Percentiles rank a stretch among this genome's conserved stretches.
phyloP scores from a whole-genome alignment of 2,797 vertebrate genomes.

The Molossus molossus region DNA sequence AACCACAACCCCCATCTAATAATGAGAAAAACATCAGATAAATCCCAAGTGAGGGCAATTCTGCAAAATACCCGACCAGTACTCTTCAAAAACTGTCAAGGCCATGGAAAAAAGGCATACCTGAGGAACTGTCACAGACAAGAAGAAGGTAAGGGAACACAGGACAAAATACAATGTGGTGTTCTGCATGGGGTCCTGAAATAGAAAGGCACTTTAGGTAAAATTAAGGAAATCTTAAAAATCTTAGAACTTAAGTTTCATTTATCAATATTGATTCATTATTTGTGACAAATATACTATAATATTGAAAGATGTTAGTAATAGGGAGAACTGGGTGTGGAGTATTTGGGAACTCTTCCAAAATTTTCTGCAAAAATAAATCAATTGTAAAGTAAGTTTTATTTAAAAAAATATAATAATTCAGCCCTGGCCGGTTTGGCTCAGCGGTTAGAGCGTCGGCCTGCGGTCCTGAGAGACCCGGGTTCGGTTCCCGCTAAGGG shows the following conservation, averaged over 20 bases:
- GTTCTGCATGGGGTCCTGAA: neutral
- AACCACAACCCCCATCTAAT: neutral
- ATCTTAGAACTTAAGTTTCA: neutral
- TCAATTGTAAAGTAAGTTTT: neutral
- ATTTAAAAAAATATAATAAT: neutral
- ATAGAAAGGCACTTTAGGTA: neutral
- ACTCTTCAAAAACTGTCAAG: neutral
- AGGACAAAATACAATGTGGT: neutral
- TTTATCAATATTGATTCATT: neutral
- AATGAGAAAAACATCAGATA: neutral
- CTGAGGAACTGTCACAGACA: neutral
- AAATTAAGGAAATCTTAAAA: neutral
- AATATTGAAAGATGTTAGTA: neutral
- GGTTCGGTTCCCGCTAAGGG: too few relatives aligned
- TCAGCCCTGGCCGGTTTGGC: too few relatives aligned
- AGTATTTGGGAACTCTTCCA: neutral
- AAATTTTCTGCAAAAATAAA: neutral
- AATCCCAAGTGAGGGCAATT: neutral
- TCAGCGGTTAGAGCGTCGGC: too few relatives aligned
- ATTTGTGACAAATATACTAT: neutral
- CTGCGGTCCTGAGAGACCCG: too few relatives aligned
- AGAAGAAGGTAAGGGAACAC: neutral
- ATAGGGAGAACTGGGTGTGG: neutral
- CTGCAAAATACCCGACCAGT: neutral
- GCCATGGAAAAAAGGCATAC: neutral